Evolutionary conservation across 2,797 vertebrate genomes (phyloP).

Genomic region (Falco cherrug): DNA sequence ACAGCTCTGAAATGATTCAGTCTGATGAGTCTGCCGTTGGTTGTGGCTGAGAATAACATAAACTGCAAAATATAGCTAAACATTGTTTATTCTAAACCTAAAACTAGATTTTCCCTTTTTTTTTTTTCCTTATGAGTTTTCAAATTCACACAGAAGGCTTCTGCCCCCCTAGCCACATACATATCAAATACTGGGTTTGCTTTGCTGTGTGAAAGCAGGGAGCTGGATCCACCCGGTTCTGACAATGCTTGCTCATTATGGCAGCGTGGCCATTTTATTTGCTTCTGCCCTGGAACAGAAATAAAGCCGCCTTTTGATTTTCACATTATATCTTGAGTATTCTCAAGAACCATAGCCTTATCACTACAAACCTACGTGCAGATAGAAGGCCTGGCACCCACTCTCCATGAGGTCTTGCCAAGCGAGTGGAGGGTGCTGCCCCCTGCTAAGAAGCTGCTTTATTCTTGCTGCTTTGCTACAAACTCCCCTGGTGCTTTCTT

Average conservation of each 20-base stretch:
- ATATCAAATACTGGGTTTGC: neutral
- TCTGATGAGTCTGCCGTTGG: neutral
- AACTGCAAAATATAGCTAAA: constrained; percentile 9
- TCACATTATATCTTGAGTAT: neutral
- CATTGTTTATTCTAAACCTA: neutral
- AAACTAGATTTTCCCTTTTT: neutral
- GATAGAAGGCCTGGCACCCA: neutral
- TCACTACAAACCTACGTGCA: neutral
- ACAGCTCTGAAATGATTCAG: neutral
- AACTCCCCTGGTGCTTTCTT: neutral
- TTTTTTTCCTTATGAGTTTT: neutral
- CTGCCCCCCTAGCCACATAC: neutral
- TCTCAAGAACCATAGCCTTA: neutral
- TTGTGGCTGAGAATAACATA: neutral
- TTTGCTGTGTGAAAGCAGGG: neutral
- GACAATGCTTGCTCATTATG: neutral
- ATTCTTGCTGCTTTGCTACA: neutral
- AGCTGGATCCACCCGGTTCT: neutral
- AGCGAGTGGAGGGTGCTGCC: neutral
- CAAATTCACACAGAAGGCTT: neutral
- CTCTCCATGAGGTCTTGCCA: neutral
- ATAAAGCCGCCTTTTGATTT: neutral
- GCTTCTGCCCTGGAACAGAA: neutral
- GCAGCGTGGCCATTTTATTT: neutral
- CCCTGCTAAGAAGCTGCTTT: constrained; percentile 39